Evolutionary conservation across 2,888 invertebrate genomes (phyloP).

Genomic region (Dermolepida albohirtum): DNA sequence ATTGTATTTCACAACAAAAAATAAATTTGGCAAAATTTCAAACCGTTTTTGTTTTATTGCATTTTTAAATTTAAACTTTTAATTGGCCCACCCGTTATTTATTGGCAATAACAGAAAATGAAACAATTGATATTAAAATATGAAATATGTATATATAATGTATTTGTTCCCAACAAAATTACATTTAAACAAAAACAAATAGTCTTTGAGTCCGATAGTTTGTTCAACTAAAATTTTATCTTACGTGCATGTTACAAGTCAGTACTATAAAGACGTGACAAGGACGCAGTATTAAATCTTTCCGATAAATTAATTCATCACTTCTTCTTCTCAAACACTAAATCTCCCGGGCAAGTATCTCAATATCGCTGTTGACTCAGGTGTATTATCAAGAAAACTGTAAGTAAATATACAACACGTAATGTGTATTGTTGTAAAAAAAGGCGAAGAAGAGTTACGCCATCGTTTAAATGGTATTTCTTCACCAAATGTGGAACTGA

Average conservation of each 20-base stretch:
- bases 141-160: no score
- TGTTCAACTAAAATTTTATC: constrained; percentile 25
- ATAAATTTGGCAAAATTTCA: no score
- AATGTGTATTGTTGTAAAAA: constrained; percentile 24
- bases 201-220: no score
- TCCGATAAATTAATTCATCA: constrained; percentile 32
- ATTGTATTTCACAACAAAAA: no score
- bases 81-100: no score
- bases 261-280: constrained; percentile 15
- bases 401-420: constrained; percentile 33
- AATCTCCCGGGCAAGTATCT: constrained; percentile 20
- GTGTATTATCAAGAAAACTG: constrained; percentile 29
- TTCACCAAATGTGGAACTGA: constrained; percentile 18
- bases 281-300: constrained; percentile 8
- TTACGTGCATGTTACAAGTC: constrained; percentile 15
- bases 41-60: no score
- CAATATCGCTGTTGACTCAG: constrained; percentile 36
- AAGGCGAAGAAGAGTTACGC: constrained; percentile 26
- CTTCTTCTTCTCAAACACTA: constrained; percentile 14
- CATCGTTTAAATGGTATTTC: constrained; percentile 12
- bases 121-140: no score
- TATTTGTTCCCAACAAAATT: no score
- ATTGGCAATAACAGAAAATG: no score
- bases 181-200: no score
- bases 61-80: no score